Base-by-base conservation (phyloP, 1,140 invertebrate genomes). In the Drosophila yakuba region DNA sequence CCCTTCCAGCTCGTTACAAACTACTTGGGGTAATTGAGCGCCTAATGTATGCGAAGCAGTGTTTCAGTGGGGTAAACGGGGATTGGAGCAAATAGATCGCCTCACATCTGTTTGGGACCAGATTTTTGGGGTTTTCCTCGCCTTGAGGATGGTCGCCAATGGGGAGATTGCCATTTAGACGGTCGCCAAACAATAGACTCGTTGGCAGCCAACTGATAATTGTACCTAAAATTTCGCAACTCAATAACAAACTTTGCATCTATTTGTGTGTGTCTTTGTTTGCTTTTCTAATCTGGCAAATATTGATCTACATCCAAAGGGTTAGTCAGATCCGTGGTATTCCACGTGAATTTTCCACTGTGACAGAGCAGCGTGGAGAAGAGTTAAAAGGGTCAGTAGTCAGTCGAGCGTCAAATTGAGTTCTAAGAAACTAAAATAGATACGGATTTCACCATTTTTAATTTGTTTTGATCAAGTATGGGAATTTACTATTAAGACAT, bases 241-340 rank as follows among this genome's bases (percentile, higher is more conserved):
- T 44, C 55, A 44, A 50, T 76, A 68, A 39, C 36, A 76, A 71
- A 47, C 12, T 57, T 71, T 69, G 17, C 45, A 47, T 25, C 25
- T 32, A 8, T 32, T 8, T 38, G 17, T 39, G 7, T 55, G 20
- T 28, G 39, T 15, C 55, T 28, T 55, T 55, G 32, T 64, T 63
- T 63, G 51, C 44, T 74, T 71, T 48, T 4, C 10, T 41, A 57
- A 71, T 50, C 25, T 48, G 10, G 17, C 39, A 76, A 75, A 76
- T 75, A 76, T 75, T 67, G 41, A 38, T 25, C 10, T 23, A 41
- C 25, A 52, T 74, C 6, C 20, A 43, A 57, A 39, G 35, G 63
- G 35, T 58, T 73, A 72, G 66, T 52, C 54, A 64, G 52, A 63
- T 64, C 50, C 61, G 41, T 48, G 47, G 72, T 66, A 75, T 74